phyloP scores from a whole-genome alignment of 2,797 vertebrate species.

The Sylvilagus floridanus region DNA sequence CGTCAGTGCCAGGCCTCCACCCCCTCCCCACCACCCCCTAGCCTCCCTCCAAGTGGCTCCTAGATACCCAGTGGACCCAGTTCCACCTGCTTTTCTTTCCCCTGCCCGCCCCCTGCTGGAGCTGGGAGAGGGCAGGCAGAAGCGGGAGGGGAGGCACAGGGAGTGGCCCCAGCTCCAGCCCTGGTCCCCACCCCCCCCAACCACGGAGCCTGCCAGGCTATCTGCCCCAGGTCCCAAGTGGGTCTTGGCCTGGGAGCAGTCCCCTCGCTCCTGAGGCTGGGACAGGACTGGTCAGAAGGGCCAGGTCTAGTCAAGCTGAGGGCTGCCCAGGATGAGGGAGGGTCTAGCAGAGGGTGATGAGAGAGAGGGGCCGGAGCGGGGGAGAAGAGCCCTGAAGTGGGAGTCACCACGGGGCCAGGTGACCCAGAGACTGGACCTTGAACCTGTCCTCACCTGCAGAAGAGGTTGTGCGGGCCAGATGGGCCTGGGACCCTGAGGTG shows the following conservation, averaged over 20 bases:
- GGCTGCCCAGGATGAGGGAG: background rate
- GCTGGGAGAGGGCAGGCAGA: background rate
- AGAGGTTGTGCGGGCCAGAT: background rate
- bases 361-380: accelerated
- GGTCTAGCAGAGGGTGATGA: background rate
- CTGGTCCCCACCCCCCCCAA: background rate
- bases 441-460: background rate
- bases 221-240: background rate
- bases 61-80: slow-evolving; percentile 30
- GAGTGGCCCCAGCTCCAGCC: background rate
- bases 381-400: accelerated
- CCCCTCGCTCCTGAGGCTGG: background rate
- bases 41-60: slow-evolving; percentile 1
- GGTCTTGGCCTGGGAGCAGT: background rate
- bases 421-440: background rate
- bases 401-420: background rate
- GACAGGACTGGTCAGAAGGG: background rate
- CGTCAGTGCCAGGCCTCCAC: background rate
- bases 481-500: background rate
- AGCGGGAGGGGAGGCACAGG: background rate
- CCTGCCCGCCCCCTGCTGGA: slow-evolving; percentile 75
- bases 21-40: background rate
- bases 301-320: background rate
- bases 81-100: slow-evolving; percentile 54
- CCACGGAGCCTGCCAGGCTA: background rate